Evolutionary conservation across 2,113 vertebrate species (phyloP), one percentile per base, ranked within the genome.

Genomic region (Hippocampus mohnikei): DNA sequence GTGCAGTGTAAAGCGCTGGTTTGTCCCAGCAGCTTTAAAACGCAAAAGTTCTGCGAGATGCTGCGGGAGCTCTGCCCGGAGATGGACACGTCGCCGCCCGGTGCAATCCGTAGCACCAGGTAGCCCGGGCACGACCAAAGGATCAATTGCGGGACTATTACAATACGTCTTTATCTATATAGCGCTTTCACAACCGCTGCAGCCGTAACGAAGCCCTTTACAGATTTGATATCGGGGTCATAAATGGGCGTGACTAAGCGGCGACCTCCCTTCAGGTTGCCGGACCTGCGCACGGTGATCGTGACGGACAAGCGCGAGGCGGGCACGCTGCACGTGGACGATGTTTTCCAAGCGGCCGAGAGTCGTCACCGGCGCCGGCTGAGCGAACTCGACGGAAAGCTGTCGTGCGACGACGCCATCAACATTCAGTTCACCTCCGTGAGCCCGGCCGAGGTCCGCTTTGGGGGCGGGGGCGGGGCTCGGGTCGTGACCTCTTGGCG

Each of bases 381-480:
- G 67, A 87, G 83, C 77, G 87, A 90, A 0, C 46, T 94, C 37
- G 93, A 96, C 92, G 87, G 70, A 75, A 93, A 86, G 52, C 81
- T 98, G 68, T 92, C 84, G 65, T 94, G 76, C 69, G 84, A 91
- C 0, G 97, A 98, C 0, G 93, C 95, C 64, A 89, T 98, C 89
- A 98, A 96, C 79, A 95, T 99, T 79, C 95, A 95, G 90, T 98
- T 97, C 81, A 98, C 96, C 76, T 98, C 96, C 52, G 96, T 98
- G 92, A 80, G 25, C 16, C 5, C 21, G 18, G 5, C 11, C 8
- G 5, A 5, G 33, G 33, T 2, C 12, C 21, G 23, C 12, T 58
- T 27, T 4, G 1, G n/a, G 23, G 10, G 55, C 1, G 2, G 7
- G 4, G 1, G 20, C n/a, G 6, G 13, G 33, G 5, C 21, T 12